A percentile compares a stretch with the other conserved stretches of the same genome.
Conservation (phyloP, 1,140 invertebrate genomes). For the Meloidogyne floridensis region DNA sequence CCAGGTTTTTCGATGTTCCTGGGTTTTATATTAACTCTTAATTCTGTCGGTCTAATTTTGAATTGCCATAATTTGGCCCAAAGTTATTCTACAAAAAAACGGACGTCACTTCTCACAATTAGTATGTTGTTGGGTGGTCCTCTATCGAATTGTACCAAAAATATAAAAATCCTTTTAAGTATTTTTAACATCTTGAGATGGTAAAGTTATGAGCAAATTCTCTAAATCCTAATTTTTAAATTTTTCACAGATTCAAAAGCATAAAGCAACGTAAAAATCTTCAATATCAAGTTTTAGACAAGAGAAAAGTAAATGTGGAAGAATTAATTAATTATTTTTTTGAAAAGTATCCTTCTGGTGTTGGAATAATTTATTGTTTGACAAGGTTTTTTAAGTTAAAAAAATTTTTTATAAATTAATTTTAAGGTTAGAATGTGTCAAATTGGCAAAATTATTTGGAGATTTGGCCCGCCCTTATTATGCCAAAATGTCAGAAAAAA, state of each 20-base stretch:
- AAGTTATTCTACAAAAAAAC: too few relatives aligned
- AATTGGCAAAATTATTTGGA: constrained; percentile 70
- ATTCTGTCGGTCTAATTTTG: too few relatives aligned
- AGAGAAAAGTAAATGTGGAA: constrained; percentile 67
- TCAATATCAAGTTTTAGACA: constrained; percentile 78
- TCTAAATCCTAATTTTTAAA: too few relatives aligned
- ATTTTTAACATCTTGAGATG: too few relatives aligned
- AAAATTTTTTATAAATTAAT: not conserved
- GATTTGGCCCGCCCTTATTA: constrained; percentile 72
- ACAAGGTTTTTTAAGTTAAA: constrained; percentile 72
- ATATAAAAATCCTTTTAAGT: too few relatives aligned
- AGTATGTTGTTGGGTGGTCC: too few relatives aligned
- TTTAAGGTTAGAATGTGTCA: constrained; percentile 69
- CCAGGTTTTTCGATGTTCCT: too few relatives aligned
- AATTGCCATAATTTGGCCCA: too few relatives aligned
- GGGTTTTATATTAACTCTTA: too few relatives aligned
- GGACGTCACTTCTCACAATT: too few relatives aligned
- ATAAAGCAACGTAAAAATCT: constrained; percentile 90
- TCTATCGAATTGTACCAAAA: too few relatives aligned
- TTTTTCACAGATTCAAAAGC: constrained; percentile 69
- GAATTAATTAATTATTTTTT: constrained; percentile 78
- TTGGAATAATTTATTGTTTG: constrained; percentile 92
- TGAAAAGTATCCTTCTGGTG: constrained; percentile 71
- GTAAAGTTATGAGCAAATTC: too few relatives aligned
- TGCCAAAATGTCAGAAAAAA: constrained; percentile 70